A percentile compares a stretch with the other conserved stretches of the same genome.
These are phyloP conservation scores for Nomada fabriciana DNA, from an alignment of 2,888 invertebrate genomes.

Conservation along the genomic window DNA sequence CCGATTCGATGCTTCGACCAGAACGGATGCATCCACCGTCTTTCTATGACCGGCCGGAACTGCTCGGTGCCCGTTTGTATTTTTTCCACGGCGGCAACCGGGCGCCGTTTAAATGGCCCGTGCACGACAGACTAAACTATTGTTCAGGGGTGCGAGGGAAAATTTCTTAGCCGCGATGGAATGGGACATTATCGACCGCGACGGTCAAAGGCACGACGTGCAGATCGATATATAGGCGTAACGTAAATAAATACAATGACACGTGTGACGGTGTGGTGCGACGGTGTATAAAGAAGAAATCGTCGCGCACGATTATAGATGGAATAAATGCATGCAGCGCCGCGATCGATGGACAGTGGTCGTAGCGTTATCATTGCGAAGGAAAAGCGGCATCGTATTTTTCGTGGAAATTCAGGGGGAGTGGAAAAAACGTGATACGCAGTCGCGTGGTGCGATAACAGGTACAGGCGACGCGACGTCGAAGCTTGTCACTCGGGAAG, in stretches of 20 bases:
- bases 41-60: not conserved
- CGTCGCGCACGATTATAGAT: not conserved
- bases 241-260: conserved; percentile 61
- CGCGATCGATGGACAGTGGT: conserved; percentile 35
- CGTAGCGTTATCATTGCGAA: not conserved
- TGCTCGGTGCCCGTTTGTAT: not conserved
- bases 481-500: conserved; percentile 17
- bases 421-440: not conserved
- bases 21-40: not conserved
- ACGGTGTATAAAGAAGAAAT: not conserved
- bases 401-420: not conserved
- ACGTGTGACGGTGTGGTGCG: conserved; percentile 37
- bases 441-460: not conserved
- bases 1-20: conserved; percentile 8
- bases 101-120: conserved; percentile 2
- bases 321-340: conserved; percentile 4
- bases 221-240: conserved; percentile 38
- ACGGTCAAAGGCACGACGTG: conserved; percentile 21
- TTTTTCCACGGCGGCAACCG: not conserved
- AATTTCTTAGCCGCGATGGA: not conserved
- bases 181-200: not conserved
- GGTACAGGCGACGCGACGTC: not conserved
- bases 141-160: not conserved
- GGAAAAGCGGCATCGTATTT: not conserved
- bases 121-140: too few relatives aligned